Evolutionary conservation across 2,797 vertebrate genomes (phyloP).

Genomic region (Anabacerthia variegaticeps): DNA sequence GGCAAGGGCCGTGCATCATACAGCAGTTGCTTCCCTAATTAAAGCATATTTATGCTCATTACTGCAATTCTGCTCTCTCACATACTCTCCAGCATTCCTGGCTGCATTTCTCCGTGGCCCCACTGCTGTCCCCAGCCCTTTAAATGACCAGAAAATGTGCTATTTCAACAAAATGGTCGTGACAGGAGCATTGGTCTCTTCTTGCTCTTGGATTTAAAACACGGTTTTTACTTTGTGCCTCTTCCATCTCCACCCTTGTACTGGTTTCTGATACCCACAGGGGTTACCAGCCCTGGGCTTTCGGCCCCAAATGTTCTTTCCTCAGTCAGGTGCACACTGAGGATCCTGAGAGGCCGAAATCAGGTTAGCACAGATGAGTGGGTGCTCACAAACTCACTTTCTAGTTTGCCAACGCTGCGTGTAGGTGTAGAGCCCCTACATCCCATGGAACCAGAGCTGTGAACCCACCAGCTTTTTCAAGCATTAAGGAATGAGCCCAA

Average conservation of each 20-base stretch:
- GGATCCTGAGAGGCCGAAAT: background rate
- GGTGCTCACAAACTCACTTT: background rate
- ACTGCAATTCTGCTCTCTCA: background rate
- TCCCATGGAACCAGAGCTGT: accelerated
- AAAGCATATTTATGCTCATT: background rate
- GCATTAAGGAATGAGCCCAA: accelerated
- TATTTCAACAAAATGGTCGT: background rate
- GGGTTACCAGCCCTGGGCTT: background rate
- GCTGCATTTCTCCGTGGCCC: background rate
- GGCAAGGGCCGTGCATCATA: background rate
- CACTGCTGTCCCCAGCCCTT: background rate
- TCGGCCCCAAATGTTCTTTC: background rate
- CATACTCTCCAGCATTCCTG: background rate
- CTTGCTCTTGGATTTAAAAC: background rate
- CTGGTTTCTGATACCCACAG: background rate
- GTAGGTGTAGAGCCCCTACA: background rate
- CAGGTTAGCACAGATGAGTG: background rate
- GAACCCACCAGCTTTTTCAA: background rate
- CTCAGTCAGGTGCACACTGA: background rate
- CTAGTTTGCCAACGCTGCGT: background rate
- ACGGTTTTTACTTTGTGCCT: background rate
- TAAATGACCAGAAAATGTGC: accelerated
- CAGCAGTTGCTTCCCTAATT: background rate
- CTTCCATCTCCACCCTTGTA: background rate
- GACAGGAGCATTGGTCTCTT: background rate